Evolutionary conservation across 2,113 vertebrate species (phyloP).

Genomic region (Dermatemys mawii): DNA sequence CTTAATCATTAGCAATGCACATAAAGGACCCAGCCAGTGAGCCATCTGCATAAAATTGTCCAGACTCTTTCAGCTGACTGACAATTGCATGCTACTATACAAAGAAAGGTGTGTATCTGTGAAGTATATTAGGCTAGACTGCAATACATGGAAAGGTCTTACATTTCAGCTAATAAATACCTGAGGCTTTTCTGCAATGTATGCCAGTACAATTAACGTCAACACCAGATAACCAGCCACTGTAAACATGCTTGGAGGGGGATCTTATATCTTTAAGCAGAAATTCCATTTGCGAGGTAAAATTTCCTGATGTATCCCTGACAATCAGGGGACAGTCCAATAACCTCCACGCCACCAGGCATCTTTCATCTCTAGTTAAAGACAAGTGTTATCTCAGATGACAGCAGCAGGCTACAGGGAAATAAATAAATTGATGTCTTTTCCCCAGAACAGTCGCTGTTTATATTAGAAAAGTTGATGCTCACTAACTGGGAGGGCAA

Average conservation of each 20-base stretch:
- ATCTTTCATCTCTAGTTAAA: conserved; percentile 38
- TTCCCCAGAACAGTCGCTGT: background rate
- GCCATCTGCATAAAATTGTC: conserved; percentile 37
- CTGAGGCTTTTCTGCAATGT: conserved; percentile 63
- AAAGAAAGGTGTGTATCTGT: background rate
- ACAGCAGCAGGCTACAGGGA: conserved; percentile 22
- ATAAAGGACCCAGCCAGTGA: background rate
- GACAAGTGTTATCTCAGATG: conserved; percentile 44
- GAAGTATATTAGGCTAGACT: conserved; percentile 46
- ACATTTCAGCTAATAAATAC: conserved; percentile 60
- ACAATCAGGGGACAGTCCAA: conserved; percentile 55
- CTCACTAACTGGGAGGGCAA: background rate
- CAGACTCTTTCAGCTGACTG: background rate
- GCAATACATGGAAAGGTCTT: conserved; percentile 42
- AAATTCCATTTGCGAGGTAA: conserved; percentile 63
- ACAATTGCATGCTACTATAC: background rate
- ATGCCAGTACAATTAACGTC: conserved; percentile 65
- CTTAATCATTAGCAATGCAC: conserved; percentile 6
- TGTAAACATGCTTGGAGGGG: conserved; percentile 56
- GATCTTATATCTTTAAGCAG: conserved; percentile 52
- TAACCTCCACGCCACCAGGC: conserved; percentile 7
- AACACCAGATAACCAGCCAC: conserved; percentile 55
- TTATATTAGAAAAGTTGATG: background rate
- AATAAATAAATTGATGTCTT: conserved; percentile 20
- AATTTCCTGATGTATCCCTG: conserved; percentile 52